These are phyloP conservation scores for Nasonia giraulti DNA, from an alignment of 1,140 invertebrate genomes.

Conservation along the genomic window DNA sequence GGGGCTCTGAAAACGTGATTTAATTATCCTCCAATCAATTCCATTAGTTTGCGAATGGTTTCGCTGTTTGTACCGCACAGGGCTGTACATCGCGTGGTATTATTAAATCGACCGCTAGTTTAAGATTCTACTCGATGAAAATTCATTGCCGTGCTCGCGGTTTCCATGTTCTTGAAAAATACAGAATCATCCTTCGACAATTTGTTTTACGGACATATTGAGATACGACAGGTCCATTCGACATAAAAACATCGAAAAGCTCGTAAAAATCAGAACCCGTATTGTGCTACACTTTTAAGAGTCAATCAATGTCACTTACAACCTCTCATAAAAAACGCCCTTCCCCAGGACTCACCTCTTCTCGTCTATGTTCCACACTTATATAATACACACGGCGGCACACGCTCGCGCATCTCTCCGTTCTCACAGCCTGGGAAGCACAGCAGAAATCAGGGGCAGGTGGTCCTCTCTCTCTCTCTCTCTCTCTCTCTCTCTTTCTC, in stretches of 20 bases:
- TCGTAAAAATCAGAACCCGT: neutral
- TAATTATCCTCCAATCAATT: constrained; percentile 31
- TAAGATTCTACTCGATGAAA: neutral
- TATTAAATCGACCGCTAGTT: no score
- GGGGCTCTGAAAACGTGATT: constrained; percentile 32
- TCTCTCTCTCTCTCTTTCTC: neutral
- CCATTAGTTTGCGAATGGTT: constrained; percentile 6
- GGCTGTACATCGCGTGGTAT: no score
- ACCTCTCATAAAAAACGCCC: constrained; percentile 11
- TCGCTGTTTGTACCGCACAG: no score
- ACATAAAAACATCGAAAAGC: neutral
- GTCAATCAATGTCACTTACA: constrained; percentile 29
- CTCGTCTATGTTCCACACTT: neutral
- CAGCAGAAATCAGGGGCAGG: constrained; percentile 25
- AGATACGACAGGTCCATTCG: neutral
- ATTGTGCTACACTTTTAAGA: constrained; percentile 6
- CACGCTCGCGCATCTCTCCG: neutral
- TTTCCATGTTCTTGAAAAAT: neutral
- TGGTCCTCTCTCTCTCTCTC: neutral
- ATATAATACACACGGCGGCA: neutral
- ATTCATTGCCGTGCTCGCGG: neutral
- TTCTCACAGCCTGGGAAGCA: constrained; percentile 16
- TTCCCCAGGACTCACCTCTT: neutral
- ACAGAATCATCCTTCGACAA: neutral
- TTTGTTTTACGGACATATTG: neutral